phyloP scores from a whole-genome alignment of 2,888 invertebrate genomes.

The Macrosiphum euphorbiae region DNA sequence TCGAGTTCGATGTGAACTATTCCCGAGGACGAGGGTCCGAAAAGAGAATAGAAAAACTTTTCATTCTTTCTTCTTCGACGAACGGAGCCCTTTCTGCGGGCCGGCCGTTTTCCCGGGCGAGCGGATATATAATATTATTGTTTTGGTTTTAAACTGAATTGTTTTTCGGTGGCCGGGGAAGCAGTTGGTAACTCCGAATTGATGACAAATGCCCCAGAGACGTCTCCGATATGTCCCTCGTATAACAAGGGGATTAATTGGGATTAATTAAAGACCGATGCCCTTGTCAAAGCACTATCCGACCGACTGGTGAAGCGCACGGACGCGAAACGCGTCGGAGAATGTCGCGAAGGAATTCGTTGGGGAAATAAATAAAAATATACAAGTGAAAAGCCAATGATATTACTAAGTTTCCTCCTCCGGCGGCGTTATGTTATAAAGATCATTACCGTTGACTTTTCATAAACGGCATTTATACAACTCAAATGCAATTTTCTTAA shows the following conservation, averaged over 20 bases:
- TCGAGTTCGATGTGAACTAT: not conserved
- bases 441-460: not conserved
- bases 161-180: not conserved
- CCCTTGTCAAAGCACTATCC: slow-evolving; percentile 21
- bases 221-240: slow-evolving; percentile 54
- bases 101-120: not conserved
- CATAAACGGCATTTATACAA: not conserved
- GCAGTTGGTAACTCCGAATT: slow-evolving; percentile 32
- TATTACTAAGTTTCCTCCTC: not conserved
- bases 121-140: not conserved
- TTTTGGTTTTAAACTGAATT: slow-evolving; percentile 30
- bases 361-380: slow-evolving; percentile 45
- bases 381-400: not conserved
- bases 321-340: not conserved
- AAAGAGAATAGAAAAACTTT: slow-evolving; percentile 34
- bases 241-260: slow-evolving; percentile 63
- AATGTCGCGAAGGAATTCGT: not conserved
- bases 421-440: not conserved
- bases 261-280: slow-evolving; percentile 59
- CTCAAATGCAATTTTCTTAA: not conserved
- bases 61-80: not conserved
- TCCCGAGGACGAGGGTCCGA: not conserved
- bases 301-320: not conserved
- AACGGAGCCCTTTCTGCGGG: not conserved
- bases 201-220: slow-evolving; percentile 62